Evolutionary conservation across 2,888 invertebrate species (phyloP), one percentile per base, ranked within the genome.

Genomic region (Athetis lepigone): DNA sequence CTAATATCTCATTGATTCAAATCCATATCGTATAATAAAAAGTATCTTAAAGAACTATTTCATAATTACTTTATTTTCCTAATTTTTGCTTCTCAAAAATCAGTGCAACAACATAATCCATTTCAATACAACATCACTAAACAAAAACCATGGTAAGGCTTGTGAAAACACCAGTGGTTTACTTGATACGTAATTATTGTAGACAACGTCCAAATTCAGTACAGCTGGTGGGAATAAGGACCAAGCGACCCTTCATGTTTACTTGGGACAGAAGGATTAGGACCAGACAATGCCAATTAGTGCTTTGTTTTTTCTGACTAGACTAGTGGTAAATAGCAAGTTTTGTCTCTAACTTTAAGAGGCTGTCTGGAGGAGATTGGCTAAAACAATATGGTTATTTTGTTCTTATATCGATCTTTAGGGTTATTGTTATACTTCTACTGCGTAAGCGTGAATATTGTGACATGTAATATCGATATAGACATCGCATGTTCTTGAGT

Each of bases 261-360:
- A 72, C 25, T 72, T 56, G 46, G 56, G 39, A 47, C 65, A 27
- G 27, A 46, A 49, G 27, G 23, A 57, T 49, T 49, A 57, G 49
- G 46, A 65, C 23, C 29, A 57, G 66, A 51, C 40, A 16, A 27
- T 46, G 45, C 40, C 50, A 69, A 72, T 69, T 69, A 68, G 56
- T 46, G 9, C 33, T 23, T 49, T 45, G 19, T 65, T 64, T 50
- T 16, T 42, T 65, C 33, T 47, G 63, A 25, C 13, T 33, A 61
- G 42, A 49, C 16, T 7, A 21, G 19, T 11, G 1, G 47, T 37
- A 29, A 70, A 33, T 33, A 6, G n/a, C 25, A 50, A 19, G 25
- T 50, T 45, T 45, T 25, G 43, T 39, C 43, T 37, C 18, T 18
- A 16, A 29, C 13, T 39, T 2, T 9, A 23, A 3, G 23, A 70